Evolutionary conservation across 2,888 invertebrate species (phyloP), one percentile per base, ranked within the genome.

Genomic region (Theodoxus fluviatilis): DNA sequence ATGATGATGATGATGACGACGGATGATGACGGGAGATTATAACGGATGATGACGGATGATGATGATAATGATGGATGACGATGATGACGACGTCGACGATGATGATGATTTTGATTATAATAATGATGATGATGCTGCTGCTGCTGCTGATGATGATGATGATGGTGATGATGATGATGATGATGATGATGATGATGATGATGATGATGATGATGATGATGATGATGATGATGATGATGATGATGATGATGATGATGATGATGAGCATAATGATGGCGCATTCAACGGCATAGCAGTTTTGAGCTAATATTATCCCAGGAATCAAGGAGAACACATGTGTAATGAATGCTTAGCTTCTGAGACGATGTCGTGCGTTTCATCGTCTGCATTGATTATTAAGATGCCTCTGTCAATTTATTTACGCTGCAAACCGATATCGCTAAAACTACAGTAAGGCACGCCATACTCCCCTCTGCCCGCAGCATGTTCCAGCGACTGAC

Each of bases 401-500:
- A n/a, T n/a, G n/a, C n/a, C n/a, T n/a, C n/a, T n/a, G n/a, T n/a
- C n/a, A 43, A 43, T 43, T 43, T 43, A 9, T 43, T 43, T 43
- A 43, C 43, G 9, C 43, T 9, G 12, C 43, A 12, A 43, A 43
- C 15, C 15, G 9, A 57, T 12, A 15, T 0, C 18, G 18, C 64
- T 18, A 6, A 35, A 37, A 64, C 18, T 3, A 22, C n/a, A 3
- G 3, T 28, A 59, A 28, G 22, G 4, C 15, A 18, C 18, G n/a
- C 18, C 28, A 59, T 25, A 12, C 4, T 9, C 28, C 28, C 4
- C 15, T 75, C n/a, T n/a, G n/a, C n/a, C n/a, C 70, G 59, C 78
- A 86, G 85, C 35, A 68, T 86, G 1, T 88, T 87, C 72, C 88
- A 89, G 78, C 86, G 88, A 1, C 80, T 89, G 31, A 89, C 90